Evolutionary conservation across 2,113 vertebrate genomes (phyloP).

Genomic region (Podocnemis expansa): DNA sequence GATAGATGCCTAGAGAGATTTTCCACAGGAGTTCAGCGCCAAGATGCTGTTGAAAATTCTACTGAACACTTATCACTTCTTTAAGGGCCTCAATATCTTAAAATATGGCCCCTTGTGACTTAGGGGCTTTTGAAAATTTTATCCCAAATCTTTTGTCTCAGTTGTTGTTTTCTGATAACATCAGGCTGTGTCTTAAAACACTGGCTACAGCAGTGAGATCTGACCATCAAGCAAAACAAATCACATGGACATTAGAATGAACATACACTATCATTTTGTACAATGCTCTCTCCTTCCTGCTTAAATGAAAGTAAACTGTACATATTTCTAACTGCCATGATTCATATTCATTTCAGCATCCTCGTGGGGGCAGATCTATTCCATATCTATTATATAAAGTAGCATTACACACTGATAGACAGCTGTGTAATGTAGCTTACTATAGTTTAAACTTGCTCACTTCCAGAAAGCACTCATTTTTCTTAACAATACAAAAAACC

Average conservation of each 20-base stretch:
- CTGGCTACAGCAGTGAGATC: not conserved
- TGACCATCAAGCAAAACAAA: not conserved
- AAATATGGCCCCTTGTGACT: not conserved
- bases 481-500: not conserved
- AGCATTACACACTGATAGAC: not conserved
- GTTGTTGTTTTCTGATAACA: not conserved
- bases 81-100: not conserved
- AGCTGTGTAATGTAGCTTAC: not conserved
- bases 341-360: not conserved
- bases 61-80: not conserved
- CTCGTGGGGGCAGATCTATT: conserved; percentile 7
- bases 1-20: not conserved
- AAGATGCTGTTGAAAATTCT: not conserved
- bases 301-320: not conserved
- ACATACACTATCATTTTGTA: not conserved
- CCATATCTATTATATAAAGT: not conserved
- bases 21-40: not conserved
- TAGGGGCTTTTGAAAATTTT: not conserved
- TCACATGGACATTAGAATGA: not conserved
- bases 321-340: conserved; percentile 21
- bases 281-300: conserved; percentile 3
- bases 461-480: conserved; percentile 9
- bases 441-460: not conserved
- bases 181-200: not conserved
- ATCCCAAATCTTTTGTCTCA: not conserved